Evolutionary conservation across 1,140 invertebrate genomes (phyloP), one percentile per base, ranked within the genome.

Genomic region (Lepidotrigona ventralis): DNA sequence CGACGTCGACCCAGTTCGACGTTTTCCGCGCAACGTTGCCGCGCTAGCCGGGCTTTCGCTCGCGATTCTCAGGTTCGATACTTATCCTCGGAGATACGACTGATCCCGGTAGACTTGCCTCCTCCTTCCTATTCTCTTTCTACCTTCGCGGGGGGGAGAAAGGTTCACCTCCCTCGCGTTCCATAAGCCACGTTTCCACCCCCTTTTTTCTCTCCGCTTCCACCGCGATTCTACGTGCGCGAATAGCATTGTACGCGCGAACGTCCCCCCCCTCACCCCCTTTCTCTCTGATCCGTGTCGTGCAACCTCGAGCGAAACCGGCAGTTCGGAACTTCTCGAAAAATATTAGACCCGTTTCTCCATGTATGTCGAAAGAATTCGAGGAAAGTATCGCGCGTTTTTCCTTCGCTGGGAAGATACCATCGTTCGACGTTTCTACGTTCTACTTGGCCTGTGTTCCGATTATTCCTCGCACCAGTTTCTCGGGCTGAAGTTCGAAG

Each of bases 1-100:
- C 85, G 85, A 79, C 77, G 81, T 75, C 89, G 90, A 91, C 90
- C 89, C 84, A 91, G 82, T 91, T 91, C 84, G 79, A 81, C 76
- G 77, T 88, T 86, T 88, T 89, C 83, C 86, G 84, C 85, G 85
- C 87, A 85, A 90, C 89, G 83, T 76, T 81, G 60, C 81, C 72
- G 66, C 71, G 79, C 79, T 72, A 72, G 68, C 64, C 63, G 80
- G 68, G 83, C 90, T 90, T 91, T 91, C 80, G 81, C 78, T 84
- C 81, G 81, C 85, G 88, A 92, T 88, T 87, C 88, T 88, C 86
- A 79, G 69, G 78, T 83, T 87, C 81, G 85, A 86, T 89, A 85
- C 80, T 90, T 83, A 88, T 89, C 73, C 75, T 84, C 51, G 58
- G 72, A 77, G 83, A 86, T 88, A 88, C 77, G 71, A 60, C 74